Evolutionary conservation across 2,797 vertebrate species (phyloP), one percentile per base, ranked within the genome.

Genomic region (Paramormyrops hopkinsi): DNA sequence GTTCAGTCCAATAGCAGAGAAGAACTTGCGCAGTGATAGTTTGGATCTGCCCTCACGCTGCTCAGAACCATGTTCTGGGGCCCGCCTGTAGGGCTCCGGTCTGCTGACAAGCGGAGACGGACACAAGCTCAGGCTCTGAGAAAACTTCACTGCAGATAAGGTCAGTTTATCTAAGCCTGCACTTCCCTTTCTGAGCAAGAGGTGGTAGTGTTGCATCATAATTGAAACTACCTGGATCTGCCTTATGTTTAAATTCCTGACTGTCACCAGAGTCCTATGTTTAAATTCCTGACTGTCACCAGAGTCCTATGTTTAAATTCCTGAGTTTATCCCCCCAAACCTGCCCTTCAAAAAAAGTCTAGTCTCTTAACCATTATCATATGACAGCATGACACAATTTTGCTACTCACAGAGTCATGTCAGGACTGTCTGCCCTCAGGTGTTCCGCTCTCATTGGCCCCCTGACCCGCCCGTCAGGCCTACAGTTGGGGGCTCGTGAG

Each of bases 1-100:
- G 92, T 96, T 96, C 88, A 96, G 94, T 3, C 96, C 96, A 33
- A 97, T 96, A 88, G 96, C 96, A 87, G 96, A 97, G 91, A 97
- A 96, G 94, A 96, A 96, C 88, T 95, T 95, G 5, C 95, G 95
- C 51, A 97, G 93, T 88, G 96, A 97, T 46, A 96, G 94, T 92
- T 96, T 97, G 33, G 96, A 94, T 2, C 94, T 92, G 8, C 95
- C 95, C 79, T 97, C 96, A 88, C 91, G 85, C 59, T 73, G 59
- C 33, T 89, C 83, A 4, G 48, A 2, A 19, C 84, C 62, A 8
- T 87, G 65, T 50, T 76, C 48, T 7, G 62, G 25, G 29, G 83
- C 48, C 33, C 76, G 48, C 12, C 17, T 90, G 50, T 22, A 12
- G 22, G 69, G 48, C 2, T 89, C 88, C 6, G 6, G 37, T 17